Conservation (phyloP, 2,797 vertebrate genomes). For the Microcaecilia unicolor region DNA sequence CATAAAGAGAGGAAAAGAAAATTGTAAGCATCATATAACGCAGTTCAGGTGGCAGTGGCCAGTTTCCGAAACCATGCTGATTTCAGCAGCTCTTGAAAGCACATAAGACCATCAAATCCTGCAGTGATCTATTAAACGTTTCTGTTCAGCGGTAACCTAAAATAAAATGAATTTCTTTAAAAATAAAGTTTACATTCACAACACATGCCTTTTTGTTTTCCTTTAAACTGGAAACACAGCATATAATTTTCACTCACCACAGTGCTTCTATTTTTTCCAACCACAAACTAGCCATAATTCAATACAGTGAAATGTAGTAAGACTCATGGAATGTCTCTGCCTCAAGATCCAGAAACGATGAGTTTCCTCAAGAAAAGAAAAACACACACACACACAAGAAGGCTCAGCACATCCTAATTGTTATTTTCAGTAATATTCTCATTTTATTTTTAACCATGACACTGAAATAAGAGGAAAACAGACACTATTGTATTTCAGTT, state of each 20-base stretch:
- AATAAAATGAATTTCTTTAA: constrained; percentile 15
- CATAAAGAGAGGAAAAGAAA: not conserved
- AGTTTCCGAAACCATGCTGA: not conserved
- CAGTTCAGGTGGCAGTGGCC: not conserved
- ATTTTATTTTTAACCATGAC: constrained; percentile 27
- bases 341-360: constrained; percentile 19
- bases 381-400: constrained; percentile 11
- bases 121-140: constrained; percentile 7
- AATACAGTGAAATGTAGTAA: constrained; percentile 65
- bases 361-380: constrained; percentile 25
- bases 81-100: not conserved
- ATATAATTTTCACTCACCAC: constrained; percentile 70
- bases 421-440: constrained; percentile 28
- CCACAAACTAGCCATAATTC: constrained; percentile 74
- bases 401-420: constrained; percentile 30
- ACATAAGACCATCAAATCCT: constrained; percentile 1
- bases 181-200: constrained; percentile 22
- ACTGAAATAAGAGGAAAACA: constrained; percentile 29
- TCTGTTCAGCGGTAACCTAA: constrained; percentile 1
- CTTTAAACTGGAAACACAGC: constrained; percentile 57
- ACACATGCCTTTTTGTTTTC: constrained; percentile 50
- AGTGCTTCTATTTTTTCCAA: constrained; percentile 65
- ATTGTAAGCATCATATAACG: not conserved
- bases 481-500: constrained; percentile 33
- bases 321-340: constrained; percentile 55